Evolutionary conservation across 1,140 invertebrate genomes (phyloP), one percentile per base, ranked within the genome.

Genomic region (Hycleus phaleratus): DNA sequence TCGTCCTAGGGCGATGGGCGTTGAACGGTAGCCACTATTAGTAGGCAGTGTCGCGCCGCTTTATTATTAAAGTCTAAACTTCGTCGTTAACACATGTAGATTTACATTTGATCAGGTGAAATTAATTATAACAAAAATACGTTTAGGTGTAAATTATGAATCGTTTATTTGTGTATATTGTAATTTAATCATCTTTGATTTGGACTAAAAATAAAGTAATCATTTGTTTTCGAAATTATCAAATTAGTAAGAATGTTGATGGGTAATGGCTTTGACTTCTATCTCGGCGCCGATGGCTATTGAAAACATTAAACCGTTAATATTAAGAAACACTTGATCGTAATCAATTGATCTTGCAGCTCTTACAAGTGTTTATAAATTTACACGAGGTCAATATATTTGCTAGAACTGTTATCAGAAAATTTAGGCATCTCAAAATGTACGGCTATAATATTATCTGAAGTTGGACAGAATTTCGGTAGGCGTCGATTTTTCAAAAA

Each of bases 311-410:
- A 45, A 42, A 52, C 50, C 50, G 45, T 18, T 9, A 53, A 32
- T 45, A 45, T 53, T 53, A 45, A 53, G 51, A 42, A 53, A 53
- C 51, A 46, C 51, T 53, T 45, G 51, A 53, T 53, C 42, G n/a
- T 45, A 44, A 53, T 53, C 51, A 25, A 26, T 32, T 51, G 38
- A 53, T 53, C 51, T 53, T 45, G 51, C 51, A 26, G 45, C 42
- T 53, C 46, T 46, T 45, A 53, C 51, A 53, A 53, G 51, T 53
- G 51, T 42, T 46, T 53, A 53, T 53, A 53, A 53, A 53, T 38
- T 53, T 53, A 53, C 44, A 53, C 51, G 51, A 53, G 51, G 51
- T 53, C 51, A 53, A 53, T 53, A 53, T 45, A 45, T 53, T 53
- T 53, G 51, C 51, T 44, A 52, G 18, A 18, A 18, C 4, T 32